These are phyloP conservation scores for Phenganax stokvisi DNA, from an alignment of 92 coral and sea anemone genomes.

Conservation along the genomic window DNA sequence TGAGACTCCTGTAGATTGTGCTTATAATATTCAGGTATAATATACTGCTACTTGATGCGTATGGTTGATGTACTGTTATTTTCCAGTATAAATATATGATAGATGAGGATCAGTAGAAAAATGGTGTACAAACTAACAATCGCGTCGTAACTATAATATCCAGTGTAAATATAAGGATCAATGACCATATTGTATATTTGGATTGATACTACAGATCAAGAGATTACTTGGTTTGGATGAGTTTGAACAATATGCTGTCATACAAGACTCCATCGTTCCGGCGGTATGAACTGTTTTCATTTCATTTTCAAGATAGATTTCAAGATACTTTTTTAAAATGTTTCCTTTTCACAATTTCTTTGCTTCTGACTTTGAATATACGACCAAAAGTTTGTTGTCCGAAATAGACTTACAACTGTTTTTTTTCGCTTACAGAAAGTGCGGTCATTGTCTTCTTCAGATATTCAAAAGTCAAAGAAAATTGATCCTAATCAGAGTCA, in stretches of 20 bases:
- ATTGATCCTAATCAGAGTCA: conserved; percentile 37
- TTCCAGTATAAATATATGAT: too few relatives aligned
- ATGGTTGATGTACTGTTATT: too few relatives aligned
- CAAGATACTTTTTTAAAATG: background rate
- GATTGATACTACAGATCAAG: conserved; percentile 11
- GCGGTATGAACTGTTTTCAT: conserved; percentile 1
- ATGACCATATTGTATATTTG: too few relatives aligned
- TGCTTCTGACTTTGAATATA: too few relatives aligned
- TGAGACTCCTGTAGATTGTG: conserved; percentile 78
- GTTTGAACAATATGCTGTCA: conserved; percentile 4
- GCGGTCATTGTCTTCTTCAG: conserved; percentile 15
- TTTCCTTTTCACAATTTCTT: too few relatives aligned
- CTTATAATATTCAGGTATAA: conserved; percentile 75
- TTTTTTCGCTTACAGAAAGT: conserved; percentile 25
- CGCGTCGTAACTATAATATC: too few relatives aligned
- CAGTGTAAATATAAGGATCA: too few relatives aligned
- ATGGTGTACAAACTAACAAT: too few relatives aligned
- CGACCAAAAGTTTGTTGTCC: too few relatives aligned
- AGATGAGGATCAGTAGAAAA: too few relatives aligned
- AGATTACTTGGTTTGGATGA: conserved; percentile 21
- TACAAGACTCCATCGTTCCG: conserved; percentile 2
- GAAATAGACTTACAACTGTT: background rate
- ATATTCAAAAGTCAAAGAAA: conserved; percentile 14
- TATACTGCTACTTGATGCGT: too few relatives aligned
- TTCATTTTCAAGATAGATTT: background rate